phyloP scores from a whole-genome alignment of 2,113 vertebrate genomes.

The Tenebrosternarchus preto region DNA sequence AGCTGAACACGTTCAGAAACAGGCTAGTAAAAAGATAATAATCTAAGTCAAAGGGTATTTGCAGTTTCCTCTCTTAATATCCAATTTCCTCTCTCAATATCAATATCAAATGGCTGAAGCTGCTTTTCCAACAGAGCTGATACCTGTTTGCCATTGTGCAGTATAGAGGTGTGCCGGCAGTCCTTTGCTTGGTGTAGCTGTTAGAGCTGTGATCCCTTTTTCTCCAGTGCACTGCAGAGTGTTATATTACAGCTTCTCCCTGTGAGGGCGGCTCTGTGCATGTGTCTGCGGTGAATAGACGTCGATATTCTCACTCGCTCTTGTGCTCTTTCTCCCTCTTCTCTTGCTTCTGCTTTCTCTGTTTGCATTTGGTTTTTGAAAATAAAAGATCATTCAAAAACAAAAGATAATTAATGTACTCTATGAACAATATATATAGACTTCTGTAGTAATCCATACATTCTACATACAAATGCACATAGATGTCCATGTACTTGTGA shows the following conservation, averaged over 20 bases:
- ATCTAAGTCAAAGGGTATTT: background rate
- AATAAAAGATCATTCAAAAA: too few relatives aligned
- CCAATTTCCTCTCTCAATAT: background rate
- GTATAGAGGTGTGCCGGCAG: background rate
- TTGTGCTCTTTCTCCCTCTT: constrained; percentile 15
- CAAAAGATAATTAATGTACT: background rate
- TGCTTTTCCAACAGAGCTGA: background rate
- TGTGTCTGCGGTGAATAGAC: constrained; percentile 33
- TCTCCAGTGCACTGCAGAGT: constrained; percentile 47
- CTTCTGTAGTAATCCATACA: background rate
- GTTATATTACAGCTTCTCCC: constrained; percentile 43
- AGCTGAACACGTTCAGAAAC: background rate
- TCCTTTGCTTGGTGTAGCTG: background rate
- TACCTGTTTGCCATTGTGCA: background rate
- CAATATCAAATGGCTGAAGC: background rate
- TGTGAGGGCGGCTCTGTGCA: constrained; percentile 31
- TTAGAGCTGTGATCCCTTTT: background rate
- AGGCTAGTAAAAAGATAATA: background rate
- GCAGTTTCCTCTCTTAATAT: background rate
- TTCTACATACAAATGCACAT: too few relatives aligned
- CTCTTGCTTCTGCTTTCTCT: background rate
- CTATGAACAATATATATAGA: background rate
- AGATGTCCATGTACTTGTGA: background rate
- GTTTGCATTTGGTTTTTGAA: constrained; percentile 29
- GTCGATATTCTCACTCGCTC: constrained; percentile 29